phyloP scores from a whole-genome alignment of 2,113 vertebrate species.

The Natator depressus region DNA sequence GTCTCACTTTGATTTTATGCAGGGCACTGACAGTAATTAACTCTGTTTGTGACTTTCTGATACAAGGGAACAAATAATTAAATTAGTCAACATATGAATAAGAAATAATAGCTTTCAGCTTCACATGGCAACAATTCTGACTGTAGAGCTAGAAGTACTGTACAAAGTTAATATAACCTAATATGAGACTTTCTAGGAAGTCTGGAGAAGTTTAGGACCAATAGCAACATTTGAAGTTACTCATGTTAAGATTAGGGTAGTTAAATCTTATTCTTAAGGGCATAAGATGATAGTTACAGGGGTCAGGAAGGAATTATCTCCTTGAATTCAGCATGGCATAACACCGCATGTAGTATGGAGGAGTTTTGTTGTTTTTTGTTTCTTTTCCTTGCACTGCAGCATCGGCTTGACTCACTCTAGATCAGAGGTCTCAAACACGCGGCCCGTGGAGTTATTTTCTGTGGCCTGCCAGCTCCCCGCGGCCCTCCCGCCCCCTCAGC shows the following conservation, averaged over 20 bases:
- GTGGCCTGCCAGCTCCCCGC: no score
- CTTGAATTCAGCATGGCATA: conserved; percentile 15
- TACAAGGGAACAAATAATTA: conserved; percentile 69
- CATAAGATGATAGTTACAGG: conserved; percentile 21
- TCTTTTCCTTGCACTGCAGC: neutral
- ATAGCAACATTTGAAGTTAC: conserved; percentile 25
- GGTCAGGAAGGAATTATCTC: conserved; percentile 24
- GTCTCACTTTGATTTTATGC: conserved; percentile 47
- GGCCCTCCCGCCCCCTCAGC: no score
- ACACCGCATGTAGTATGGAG: neutral
- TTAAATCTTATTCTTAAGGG: conserved; percentile 34
- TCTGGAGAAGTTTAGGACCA: conserved; percentile 16
- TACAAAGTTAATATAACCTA: conserved; percentile 32
- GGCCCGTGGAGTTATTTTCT: no score
- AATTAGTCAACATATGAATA: conserved; percentile 58
- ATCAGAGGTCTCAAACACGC: no score
- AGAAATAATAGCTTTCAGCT: conserved; percentile 49
- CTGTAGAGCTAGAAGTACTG: conserved; percentile 34
- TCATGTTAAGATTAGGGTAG: conserved; percentile 14
- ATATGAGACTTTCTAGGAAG: conserved; percentile 40
- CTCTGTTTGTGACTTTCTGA: conserved; percentile 67
- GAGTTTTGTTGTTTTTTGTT: neutral
- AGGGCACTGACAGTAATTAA: conserved; percentile 55
- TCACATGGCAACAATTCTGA: conserved; percentile 23
- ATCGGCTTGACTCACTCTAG: neutral